phyloP scores from a whole-genome alignment of 2,888 invertebrate genomes.

The Eueremaeus valkanovi region DNA sequence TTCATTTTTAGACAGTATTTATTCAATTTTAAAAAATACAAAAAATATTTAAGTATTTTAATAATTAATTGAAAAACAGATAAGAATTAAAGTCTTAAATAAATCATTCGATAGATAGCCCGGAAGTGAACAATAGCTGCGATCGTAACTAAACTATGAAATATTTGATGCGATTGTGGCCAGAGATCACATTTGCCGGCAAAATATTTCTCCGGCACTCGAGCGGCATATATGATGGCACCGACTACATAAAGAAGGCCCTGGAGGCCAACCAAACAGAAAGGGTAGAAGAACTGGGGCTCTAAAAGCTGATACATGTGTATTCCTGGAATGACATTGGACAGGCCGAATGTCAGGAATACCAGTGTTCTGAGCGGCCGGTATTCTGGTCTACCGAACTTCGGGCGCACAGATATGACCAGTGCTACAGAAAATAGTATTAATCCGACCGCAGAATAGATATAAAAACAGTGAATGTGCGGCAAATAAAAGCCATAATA shows the following conservation, averaged over 20 bases:
- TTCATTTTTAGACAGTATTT: no score
- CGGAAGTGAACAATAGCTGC: constrained; percentile 99
- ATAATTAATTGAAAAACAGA: no score
- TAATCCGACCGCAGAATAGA: not conserved
- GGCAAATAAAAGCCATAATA: constrained; percentile 59
- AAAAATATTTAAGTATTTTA: no score
- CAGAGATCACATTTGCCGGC: constrained; percentile 95
- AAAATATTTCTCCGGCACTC: constrained; percentile 96
- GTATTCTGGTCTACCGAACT: constrained; percentile 87
- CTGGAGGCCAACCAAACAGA: constrained; percentile 65
- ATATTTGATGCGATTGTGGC: constrained; percentile 99
- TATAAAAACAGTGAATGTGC: constrained; percentile 51
- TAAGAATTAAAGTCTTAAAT: no score
- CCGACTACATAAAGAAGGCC: constrained; percentile 90
- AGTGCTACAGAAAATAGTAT: constrained; percentile 84
- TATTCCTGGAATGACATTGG: no score
- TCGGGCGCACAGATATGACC: constrained; percentile 94
- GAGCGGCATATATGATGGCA: constrained; percentile 88
- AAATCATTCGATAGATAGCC: constrained; percentile 92
- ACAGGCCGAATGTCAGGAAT: no score
- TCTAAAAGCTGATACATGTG: no score
- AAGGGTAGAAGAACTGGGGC: constrained; percentile 69
- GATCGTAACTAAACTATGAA: constrained; percentile 94
- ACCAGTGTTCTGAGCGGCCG: constrained; percentile 89
- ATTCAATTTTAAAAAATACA: no score